Evolutionary conservation across 2,113 vertebrate genomes (phyloP).

Genomic region (Phrynocephalus versicolor): DNA sequence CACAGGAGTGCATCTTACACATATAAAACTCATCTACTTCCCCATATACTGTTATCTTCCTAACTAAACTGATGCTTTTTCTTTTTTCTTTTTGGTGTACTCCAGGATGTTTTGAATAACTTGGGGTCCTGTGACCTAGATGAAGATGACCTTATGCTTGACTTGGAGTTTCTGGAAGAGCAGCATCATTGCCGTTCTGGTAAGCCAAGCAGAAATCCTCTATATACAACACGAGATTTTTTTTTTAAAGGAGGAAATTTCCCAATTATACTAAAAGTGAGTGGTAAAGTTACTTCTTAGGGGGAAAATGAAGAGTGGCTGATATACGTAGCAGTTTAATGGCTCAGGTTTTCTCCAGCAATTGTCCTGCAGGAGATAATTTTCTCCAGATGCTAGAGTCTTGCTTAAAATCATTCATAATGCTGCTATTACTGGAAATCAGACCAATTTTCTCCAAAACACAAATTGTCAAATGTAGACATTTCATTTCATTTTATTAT

Average conservation of each 20-base stretch:
- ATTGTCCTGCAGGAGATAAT: not conserved
- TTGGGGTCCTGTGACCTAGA: conserved; percentile 96
- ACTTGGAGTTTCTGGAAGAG: conserved; percentile 94
- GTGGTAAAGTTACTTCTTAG: conserved; percentile 9
- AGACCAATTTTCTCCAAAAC: not conserved
- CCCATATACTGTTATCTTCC: not conserved
- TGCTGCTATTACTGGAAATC: not conserved
- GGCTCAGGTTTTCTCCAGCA: not conserved
- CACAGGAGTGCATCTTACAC: too few relatives aligned
- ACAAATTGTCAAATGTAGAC: not conserved
- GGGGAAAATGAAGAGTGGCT: not conserved
- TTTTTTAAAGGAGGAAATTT: not conserved
- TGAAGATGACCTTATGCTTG: conserved; percentile 97
- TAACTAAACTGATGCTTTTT: conserved; percentile 31
- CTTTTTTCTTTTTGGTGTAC: accelerated
- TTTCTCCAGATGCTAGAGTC: not conserved
- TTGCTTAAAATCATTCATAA: not conserved
- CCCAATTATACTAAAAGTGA: conserved; percentile 3
- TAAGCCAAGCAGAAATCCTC: conserved; percentile 63
- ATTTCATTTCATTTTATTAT: not conserved
- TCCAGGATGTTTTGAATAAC: conserved; percentile 93
- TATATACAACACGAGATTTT: not conserved
- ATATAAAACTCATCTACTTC: not conserved
- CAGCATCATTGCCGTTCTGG: conserved; percentile 85
- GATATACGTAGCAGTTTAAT: not conserved